Conservation (phyloP, 2,113 vertebrate species). For the Dasyurus viverrinus region DNA sequence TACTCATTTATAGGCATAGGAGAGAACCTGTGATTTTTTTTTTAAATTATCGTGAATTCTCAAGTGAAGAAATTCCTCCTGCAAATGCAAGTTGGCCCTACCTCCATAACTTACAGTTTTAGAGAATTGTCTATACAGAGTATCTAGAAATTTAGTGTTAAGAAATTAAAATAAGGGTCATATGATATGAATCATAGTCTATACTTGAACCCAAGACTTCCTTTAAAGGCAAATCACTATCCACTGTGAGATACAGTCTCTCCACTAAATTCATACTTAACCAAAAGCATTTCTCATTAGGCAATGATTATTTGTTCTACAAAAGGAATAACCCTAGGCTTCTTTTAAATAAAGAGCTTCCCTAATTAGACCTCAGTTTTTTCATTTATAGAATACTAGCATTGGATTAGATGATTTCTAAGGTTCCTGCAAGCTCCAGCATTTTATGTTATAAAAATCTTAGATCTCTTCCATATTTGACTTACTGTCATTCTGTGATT, state of each 20-base stretch:
- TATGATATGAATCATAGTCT: neutral
- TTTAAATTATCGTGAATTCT: neutral
- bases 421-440: neutral
- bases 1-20: neutral
- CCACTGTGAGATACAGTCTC: neutral
- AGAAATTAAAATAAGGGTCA: neutral
- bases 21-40: neutral
- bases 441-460: neutral
- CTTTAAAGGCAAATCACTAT: neutral
- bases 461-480: neutral
- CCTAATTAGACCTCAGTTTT: neutral
- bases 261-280: neutral
- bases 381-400: neutral
- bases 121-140: neutral
- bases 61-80: neutral
- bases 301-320: conserved; percentile 53
- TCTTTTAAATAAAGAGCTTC: neutral
- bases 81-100: neutral
- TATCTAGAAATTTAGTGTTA: neutral
- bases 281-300: conserved; percentile 28
- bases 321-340: neutral
- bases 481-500: neutral
- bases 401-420: neutral
- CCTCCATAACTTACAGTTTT: neutral
- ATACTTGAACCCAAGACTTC: neutral